Evolutionary conservation across 1,140 invertebrate genomes (phyloP), one percentile per base, ranked within the genome.

Genomic region (Brachionus angularis): DNA sequence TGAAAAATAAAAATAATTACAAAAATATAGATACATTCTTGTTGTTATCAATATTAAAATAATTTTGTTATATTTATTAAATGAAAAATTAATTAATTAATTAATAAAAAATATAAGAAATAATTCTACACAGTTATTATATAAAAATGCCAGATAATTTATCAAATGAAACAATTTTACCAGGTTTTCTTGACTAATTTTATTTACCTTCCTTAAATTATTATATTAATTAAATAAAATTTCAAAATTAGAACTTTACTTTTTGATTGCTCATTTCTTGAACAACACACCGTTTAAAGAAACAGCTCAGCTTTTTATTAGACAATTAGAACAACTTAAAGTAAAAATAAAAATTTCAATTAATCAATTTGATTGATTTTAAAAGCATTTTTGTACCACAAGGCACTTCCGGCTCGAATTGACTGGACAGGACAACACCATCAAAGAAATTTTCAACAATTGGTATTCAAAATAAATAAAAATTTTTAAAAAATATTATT

Each of bases 261-360:
- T 67, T 50, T 50, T 67, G 47, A 67, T 67, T 21, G 62, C 62
- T n/a, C 33, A 67, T 12, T 50, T 47, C 16, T 46, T 67, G 31
- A 46, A 21, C n/a, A 67, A 67, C 47, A 21, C 42, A n/a, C 62
- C 62, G 10, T 67, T 47, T 25, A 23, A 46, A 27, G 62, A 67
- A 47, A 67, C 47, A 1, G 33, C 27, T n/a, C 16, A 50, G 4
- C 33, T 67, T 10, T 33, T 58, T 10, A 58, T 58, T 36, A 46
- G 29, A 34, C 62, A 47, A 34, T 27, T 67, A 0, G 42, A 50
- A 46, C 62, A 47, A 47, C 29, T 47, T 16, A 46, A 29, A 50
- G 47, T 50, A 46, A 67, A n/a, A n/a, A 47, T 16, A 18, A 10
- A 21, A 44, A 31, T 62, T 39, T 2, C 5, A 8, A 0, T 39